Base-by-base conservation (phyloP, 2,888 invertebrate genomes). In the Crioceris asparagi region DNA sequence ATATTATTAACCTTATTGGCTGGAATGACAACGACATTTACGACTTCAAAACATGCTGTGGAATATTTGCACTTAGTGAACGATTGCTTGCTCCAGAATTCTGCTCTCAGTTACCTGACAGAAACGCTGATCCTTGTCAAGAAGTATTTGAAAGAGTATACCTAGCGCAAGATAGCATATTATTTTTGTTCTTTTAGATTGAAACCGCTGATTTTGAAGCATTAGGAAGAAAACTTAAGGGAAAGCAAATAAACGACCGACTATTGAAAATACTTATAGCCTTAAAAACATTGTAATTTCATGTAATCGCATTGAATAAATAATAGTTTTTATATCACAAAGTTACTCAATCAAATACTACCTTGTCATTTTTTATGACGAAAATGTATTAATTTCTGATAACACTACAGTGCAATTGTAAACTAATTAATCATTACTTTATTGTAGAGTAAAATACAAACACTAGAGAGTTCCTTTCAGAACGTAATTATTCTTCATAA, bases 401-500 rank as follows among this genome's bases (percentile, higher is more conserved):
- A n/a, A n/a, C n/a, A n/a, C n/a, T n/a, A n/a, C n/a, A n/a, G n/a
- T n/a, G n/a, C n/a, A n/a, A n/a, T n/a, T n/a, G n/a, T n/a, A n/a
- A n/a, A n/a, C n/a, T n/a, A n/a, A n/a, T n/a, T n/a, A n/a, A n/a
- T n/a, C n/a, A n/a, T n/a, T n/a, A n/a, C n/a, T n/a, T n/a, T n/a
- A n/a, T n/a, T n/a, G n/a, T n/a, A n/a, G n/a, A n/a, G n/a, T n/a
- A n/a, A n/a, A n/a, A n/a, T n/a, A n/a, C n/a, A n/a, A n/a, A n/a
- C n/a, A n/a, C n/a, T n/a, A n/a, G n/a, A n/a, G n/a, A n/a, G n/a
- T n/a, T n/a, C n/a, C n/a, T n/a, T n/a, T n/a, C n/a, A n/a, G n/a
- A n/a, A n/a, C n/a, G n/a, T n/a, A n/a, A n/a, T n/a, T n/a, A n/a
- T 21, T 71, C 68, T 70, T 91, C 90, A 66, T 86, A 91, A 41